A percentile compares a stretch with the other conserved stretches of the same genome.
phyloP scores from a whole-genome alignment of 1,140 invertebrate genomes.

The Myzus persicae region DNA sequence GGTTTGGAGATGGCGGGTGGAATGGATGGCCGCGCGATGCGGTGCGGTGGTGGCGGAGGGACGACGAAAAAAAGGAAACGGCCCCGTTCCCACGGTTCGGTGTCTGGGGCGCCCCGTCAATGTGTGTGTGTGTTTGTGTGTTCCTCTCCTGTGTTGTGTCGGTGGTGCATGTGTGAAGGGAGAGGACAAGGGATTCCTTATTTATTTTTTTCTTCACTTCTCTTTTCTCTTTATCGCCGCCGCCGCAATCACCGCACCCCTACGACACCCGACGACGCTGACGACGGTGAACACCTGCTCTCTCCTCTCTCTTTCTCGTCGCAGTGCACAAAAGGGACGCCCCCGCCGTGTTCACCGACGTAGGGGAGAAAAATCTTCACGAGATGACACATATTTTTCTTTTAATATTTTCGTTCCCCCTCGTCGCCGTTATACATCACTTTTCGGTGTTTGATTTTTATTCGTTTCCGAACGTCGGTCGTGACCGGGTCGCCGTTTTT shows the following conservation, averaged over 20 bases:
- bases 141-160: background rate
- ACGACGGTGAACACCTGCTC: slow-evolving; percentile 38
- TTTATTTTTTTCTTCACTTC: slow-evolving; percentile 35
- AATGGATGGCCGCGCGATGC: background rate
- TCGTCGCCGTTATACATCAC: background rate
- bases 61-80: slow-evolving; percentile 49
- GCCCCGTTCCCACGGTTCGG: slow-evolving; percentile 53
- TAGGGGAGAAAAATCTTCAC: slow-evolving; percentile 21
- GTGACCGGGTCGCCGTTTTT: background rate
- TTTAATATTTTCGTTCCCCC: background rate
- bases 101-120: slow-evolving; percentile 51
- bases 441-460: background rate
- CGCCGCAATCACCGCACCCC: slow-evolving; percentile 45
- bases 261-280: slow-evolving; percentile 36
- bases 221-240: slow-evolving; percentile 24
- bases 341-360: background rate
- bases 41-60: background rate
- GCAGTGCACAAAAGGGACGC: slow-evolving; percentile 30
- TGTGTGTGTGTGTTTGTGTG: background rate
- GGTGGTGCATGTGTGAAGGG: background rate
- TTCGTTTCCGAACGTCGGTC: background rate
- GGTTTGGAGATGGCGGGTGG: background rate
- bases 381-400: slow-evolving; percentile 28
- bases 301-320: background rate
- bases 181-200: slow-evolving; percentile 33